Percentiles rank a stretch among this genome's conserved stretches.
These are phyloP conservation scores for Spialia ferax DNA, from an alignment of 2,888 invertebrate species.

Conservation along the genomic window DNA sequence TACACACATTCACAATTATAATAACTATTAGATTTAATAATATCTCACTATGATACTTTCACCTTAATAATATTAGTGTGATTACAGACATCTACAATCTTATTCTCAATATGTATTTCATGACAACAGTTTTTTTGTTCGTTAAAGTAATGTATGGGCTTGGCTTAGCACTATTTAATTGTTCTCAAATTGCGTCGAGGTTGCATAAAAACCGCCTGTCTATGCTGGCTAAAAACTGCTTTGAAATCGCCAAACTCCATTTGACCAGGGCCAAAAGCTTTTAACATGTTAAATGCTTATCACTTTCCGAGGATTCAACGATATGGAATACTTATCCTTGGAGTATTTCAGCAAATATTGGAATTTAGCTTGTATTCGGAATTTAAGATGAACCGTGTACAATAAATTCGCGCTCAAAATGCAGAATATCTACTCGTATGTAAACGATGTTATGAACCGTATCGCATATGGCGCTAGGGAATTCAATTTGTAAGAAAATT, in stretches of 20 bases:
- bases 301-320: not conserved
- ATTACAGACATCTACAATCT: no score
- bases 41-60: no score
- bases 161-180: no score
- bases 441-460: not conserved
- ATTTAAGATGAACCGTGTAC: not conserved
- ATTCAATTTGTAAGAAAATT: no score
- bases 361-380: not conserved
- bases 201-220: not conserved
- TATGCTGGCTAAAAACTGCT: not conserved
- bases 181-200: not conserved
- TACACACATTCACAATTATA: no score
- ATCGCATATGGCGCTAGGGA: not conserved
- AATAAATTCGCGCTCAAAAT: not conserved
- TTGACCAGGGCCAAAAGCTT: slow-evolving; percentile 1
- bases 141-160: no score
- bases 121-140: no score
- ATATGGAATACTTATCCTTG: slow-evolving; percentile 5
- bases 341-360: not conserved
- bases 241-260: not conserved
- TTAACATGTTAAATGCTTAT: slow-evolving; percentile 2
- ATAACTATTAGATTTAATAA: no score
- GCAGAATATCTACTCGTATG: no score
- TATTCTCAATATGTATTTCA: no score
- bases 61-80: no score